Percentiles rank a stretch among this genome's conserved stretches.
Conservation (phyloP, 2,888 invertebrate genomes). For the Torymus texanus region DNA sequence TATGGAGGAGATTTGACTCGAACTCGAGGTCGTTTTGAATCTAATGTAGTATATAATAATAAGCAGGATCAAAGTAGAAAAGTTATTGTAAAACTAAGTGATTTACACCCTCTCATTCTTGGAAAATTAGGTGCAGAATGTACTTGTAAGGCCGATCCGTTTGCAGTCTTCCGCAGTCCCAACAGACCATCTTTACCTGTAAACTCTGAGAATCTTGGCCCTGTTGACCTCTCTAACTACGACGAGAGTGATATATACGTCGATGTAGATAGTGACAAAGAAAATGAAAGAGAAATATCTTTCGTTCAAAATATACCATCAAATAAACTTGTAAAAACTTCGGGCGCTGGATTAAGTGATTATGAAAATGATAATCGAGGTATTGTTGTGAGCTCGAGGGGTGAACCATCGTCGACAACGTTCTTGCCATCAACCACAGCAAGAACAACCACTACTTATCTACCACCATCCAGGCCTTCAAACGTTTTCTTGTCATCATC, state of each 20-base stretch:
- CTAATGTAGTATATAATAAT: slow-evolving; percentile 71
- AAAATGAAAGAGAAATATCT: slow-evolving; percentile 39
- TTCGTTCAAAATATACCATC: slow-evolving; percentile 48
- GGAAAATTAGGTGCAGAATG: slow-evolving; percentile 85
- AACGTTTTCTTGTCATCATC: slow-evolving; percentile 54
- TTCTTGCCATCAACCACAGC: slow-evolving; percentile 52
- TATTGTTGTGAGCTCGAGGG: slow-evolving; percentile 39
- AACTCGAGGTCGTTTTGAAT: slow-evolving; percentile 8
- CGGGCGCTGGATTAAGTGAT: slow-evolving; percentile 2
- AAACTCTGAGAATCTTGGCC: slow-evolving; percentile 67
- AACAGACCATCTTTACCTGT: slow-evolving; percentile 65
- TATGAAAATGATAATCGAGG: neutral
- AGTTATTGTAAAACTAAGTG: slow-evolving; percentile 83
- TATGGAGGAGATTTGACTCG: slow-evolving; percentile 55
- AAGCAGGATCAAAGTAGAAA: slow-evolving; percentile 58
- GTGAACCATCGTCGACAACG: slow-evolving; percentile 37
- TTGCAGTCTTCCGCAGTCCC: slow-evolving; percentile 67
- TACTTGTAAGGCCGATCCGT: slow-evolving; percentile 78
- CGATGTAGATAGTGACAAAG: slow-evolving; percentile 66
- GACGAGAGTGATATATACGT: slow-evolving; percentile 73
- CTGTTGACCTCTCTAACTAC: slow-evolving; percentile 69
- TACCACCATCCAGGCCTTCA: slow-evolving; percentile 42
- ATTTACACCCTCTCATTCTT: slow-evolving; percentile 83
- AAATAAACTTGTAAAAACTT: slow-evolving; percentile 36
- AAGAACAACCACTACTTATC: slow-evolving; percentile 36